These are phyloP conservation scores for Drosophila prolongata DNA, from an alignment of 2,888 invertebrate species.

Conservation along the genomic window DNA sequence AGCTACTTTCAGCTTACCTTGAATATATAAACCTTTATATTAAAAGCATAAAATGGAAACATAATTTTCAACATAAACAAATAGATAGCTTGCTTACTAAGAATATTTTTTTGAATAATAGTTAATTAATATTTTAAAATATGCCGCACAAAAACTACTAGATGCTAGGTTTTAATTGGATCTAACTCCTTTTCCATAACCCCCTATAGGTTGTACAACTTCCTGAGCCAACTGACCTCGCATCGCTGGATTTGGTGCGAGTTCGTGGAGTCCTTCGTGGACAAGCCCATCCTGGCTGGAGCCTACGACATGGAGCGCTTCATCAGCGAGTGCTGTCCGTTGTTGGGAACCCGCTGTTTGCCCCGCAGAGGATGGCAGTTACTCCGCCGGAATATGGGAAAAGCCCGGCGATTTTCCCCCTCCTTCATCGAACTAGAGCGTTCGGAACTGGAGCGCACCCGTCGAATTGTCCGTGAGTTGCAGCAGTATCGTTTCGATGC, in stretches of 20 bases:
- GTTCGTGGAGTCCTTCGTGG: conserved; percentile 55
- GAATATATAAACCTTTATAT: too few relatives aligned
- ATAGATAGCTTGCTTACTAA: too few relatives aligned
- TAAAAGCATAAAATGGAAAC: too few relatives aligned
- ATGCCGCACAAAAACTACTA: too few relatives aligned
- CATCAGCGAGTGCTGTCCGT: conserved; percentile 14
- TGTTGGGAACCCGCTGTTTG: conserved; percentile 35
- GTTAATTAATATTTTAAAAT: too few relatives aligned
- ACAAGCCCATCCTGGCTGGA: conserved; percentile 37
- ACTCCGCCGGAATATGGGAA: conserved; percentile 54
- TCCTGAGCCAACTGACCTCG: conserved; percentile 29
- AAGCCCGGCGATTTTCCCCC: conserved; percentile 56
- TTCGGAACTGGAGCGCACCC: conserved; percentile 26
- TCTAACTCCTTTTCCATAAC: too few relatives aligned
- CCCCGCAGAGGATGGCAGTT: conserved; percentile 57
- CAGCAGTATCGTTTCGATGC: conserved; percentile 39
- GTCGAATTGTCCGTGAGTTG: conserved; percentile 44
- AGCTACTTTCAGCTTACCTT: too few relatives aligned
- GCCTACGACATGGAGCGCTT: conserved; percentile 42
- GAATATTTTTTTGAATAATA: too few relatives aligned
- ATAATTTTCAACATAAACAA: too few relatives aligned
- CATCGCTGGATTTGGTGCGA: conserved; percentile 63
- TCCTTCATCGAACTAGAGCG: conserved; percentile 52
- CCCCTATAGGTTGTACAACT: conserved; percentile 23
- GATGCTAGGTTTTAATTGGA: too few relatives aligned